Conservation (phyloP, 2,888 invertebrate species). For the Nephrotoma flavescens region DNA sequence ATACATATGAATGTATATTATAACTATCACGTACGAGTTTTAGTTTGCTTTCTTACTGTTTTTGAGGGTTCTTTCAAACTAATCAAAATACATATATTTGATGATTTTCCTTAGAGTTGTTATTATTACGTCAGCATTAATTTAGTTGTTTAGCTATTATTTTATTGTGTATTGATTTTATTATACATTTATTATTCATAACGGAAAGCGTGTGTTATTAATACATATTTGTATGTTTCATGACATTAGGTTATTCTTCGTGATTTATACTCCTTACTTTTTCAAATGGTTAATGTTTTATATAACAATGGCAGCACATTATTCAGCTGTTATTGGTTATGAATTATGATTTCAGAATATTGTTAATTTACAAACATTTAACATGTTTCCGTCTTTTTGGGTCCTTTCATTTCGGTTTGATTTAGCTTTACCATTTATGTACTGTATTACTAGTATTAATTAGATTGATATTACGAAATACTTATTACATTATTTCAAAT, state of each 20-base stretch:
- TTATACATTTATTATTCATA: neutral
- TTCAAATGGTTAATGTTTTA: neutral
- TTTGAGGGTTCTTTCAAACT: neutral
- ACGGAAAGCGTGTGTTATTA: neutral
- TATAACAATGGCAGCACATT: neutral
- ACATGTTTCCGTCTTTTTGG: no score
- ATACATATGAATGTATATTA: neutral
- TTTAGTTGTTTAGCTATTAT: neutral
- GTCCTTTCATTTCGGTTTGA: no score
- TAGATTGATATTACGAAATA: no score
- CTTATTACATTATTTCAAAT: no score
- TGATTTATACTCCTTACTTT: neutral
- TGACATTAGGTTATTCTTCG: neutral
- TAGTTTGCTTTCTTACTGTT: neutral
- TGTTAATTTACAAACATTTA: no score
- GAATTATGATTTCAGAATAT: no score
- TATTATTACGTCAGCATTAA: neutral
- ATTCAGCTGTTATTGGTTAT: no score
- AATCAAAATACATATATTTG: neutral
- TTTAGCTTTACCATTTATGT: no score
- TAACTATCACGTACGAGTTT: neutral
- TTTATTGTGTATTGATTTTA: neutral
- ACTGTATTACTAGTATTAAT: no score
- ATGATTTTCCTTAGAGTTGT: neutral
- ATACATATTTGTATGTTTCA: neutral